Conservation (phyloP, 2,113 vertebrate genomes). For the Melospiza georgiana region DNA sequence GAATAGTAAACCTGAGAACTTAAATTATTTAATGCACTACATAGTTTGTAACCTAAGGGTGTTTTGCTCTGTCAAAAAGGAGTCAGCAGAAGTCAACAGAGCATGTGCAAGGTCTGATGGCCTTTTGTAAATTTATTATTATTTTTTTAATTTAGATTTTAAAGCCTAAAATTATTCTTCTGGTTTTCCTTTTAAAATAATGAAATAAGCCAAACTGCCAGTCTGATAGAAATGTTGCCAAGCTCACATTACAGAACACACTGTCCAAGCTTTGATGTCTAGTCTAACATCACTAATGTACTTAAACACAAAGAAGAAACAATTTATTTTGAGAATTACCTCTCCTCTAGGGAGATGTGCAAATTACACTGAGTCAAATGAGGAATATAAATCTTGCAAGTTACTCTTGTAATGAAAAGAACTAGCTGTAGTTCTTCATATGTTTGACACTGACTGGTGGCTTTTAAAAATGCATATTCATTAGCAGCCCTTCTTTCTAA, state of each 20-base stretch:
- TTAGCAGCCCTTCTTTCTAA: background rate
- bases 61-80: background rate
- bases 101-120: background rate
- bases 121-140: background rate
- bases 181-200: background rate
- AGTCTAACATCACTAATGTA: background rate
- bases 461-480: background rate
- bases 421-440: background rate
- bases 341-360: background rate
- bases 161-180: background rate
- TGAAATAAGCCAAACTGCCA: background rate
- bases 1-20: background rate
- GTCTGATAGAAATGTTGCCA: background rate
- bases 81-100: background rate
- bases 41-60: background rate
- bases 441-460: background rate
- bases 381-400: background rate
- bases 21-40: background rate
- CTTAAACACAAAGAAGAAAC: background rate
- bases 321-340: background rate
- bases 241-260: background rate
- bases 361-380: background rate
- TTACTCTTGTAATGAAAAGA: background rate
- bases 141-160: background rate
- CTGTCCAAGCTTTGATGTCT: background rate